A percentile compares a stretch with the other conserved stretches of the same genome.
These are phyloP conservation scores for Parascotia fuliginaria DNA, from an alignment of 2,888 invertebrate genomes.

Conservation along the genomic window DNA sequence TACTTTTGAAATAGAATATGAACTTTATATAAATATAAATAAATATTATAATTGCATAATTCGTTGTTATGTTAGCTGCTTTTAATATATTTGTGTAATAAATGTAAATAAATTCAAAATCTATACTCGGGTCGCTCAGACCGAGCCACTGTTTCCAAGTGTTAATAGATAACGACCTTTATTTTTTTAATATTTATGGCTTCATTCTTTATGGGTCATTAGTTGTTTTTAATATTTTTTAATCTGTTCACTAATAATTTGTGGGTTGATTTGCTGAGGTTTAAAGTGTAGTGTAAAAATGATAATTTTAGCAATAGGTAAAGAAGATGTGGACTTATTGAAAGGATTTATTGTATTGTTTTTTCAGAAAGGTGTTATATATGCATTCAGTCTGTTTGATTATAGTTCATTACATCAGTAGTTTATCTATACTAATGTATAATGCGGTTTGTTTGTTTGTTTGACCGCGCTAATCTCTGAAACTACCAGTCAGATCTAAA, in stretches of 20 bases:
- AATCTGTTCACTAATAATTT: conserved; percentile 12
- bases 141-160: conserved; percentile 73
- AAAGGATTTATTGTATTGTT: neutral
- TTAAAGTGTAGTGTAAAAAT: conserved; percentile 5
- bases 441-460: no score
- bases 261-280: conserved; percentile 2
- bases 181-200: conserved; percentile 54
- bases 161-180: conserved; percentile 71
- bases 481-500: no score
- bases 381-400: no score
- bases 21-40: conserved; percentile 8
- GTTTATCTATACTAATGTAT: no score
- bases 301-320: neutral
- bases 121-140: conserved; percentile 64
- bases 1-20: conserved; percentile 1
- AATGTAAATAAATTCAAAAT: conserved; percentile 74
- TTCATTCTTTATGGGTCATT: conserved; percentile 47
- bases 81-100: no score
- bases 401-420: no score
- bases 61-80: no score
- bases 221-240: conserved; percentile 19
- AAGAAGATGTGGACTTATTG: neutral
- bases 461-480: no score
- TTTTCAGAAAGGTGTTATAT: neutral
- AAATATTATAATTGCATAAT: conserved; percentile 8